A percentile compares a stretch with the other conserved stretches of the same genome.
These are phyloP conservation scores for Trichomycterus rosablanca DNA, from an alignment of 2,113 vertebrate genomes.

Conservation along the genomic window DNA sequence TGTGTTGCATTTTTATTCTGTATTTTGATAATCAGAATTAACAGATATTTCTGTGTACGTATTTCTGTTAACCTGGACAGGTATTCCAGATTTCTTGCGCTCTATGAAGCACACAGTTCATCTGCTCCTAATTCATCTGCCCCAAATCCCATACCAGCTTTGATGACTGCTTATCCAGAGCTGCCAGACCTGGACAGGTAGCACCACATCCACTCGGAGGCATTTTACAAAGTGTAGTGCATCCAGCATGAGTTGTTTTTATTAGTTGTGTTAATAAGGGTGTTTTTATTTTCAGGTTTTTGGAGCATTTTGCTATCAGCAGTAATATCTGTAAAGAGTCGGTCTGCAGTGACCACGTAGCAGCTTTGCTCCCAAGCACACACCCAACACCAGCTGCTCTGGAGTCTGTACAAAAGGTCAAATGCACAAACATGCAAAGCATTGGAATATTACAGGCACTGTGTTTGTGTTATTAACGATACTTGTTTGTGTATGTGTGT, in stretches of 20 bases:
- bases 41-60: neutral
- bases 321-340: slow-evolving; percentile 79
- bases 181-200: slow-evolving; percentile 81
- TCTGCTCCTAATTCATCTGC: too few species aligned
- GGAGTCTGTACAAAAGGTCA: slow-evolving; percentile 74
- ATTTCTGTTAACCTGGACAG: slow-evolving; percentile 54
- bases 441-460: too few species aligned
- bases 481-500: slow-evolving; percentile 12
- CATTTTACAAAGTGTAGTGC: too few species aligned
- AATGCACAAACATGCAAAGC: too few species aligned
- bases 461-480: neutral
- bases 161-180: slow-evolving; percentile 68
- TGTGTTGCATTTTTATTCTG: neutral
- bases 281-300: slow-evolving; percentile 71
- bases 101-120: slow-evolving; percentile 69
- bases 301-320: slow-evolving; percentile 82
- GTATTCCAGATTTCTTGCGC: slow-evolving; percentile 73
- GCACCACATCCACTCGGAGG: neutral
- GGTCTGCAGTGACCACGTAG: slow-evolving; percentile 77
- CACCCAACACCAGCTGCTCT: slow-evolving; percentile 53
- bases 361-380: slow-evolving; percentile 70
- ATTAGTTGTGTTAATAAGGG: neutral
- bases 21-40: neutral
- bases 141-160: slow-evolving; percentile 69
- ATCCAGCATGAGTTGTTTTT: neutral